Evolutionary conservation across 2,113 vertebrate species (phyloP).

Genomic region (Monopterus albus): DNA sequence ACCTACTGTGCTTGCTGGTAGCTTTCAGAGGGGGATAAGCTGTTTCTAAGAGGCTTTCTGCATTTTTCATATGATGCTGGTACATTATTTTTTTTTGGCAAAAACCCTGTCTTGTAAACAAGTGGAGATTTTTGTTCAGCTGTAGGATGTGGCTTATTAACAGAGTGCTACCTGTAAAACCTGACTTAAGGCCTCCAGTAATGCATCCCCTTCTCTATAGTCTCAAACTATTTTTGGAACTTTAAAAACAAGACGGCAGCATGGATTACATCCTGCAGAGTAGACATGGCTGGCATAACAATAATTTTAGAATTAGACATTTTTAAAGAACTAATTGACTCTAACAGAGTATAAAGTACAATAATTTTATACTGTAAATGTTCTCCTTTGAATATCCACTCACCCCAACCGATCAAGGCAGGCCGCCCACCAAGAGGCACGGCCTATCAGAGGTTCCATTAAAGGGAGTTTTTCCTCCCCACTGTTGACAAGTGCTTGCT

Average conservation of each 20-base stretch:
- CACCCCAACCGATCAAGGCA: too few species aligned
- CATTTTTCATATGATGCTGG: constrained; percentile 23
- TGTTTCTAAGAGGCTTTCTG: constrained; percentile 45
- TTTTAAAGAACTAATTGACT: too few species aligned
- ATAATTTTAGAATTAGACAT: too few species aligned
- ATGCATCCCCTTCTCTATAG: neutral
- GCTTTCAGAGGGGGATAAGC: constrained; percentile 28
- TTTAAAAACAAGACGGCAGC: neutral
- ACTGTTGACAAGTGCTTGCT: too few species aligned
- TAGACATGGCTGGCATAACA: neutral
- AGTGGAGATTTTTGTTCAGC: constrained; percentile 36
- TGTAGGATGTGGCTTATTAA: constrained; percentile 54
- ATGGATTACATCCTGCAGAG: constrained; percentile 2
- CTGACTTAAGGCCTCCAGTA: constrained; percentile 18
- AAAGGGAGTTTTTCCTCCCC: too few species aligned
- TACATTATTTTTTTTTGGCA: constrained; percentile 22
- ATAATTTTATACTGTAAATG: neutral
- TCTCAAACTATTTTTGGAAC: too few species aligned
- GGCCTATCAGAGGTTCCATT: too few species aligned
- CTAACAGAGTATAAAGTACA: neutral
- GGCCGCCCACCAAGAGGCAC: too few species aligned
- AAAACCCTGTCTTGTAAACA: constrained; percentile 45
- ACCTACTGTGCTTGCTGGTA: constrained; percentile 21
- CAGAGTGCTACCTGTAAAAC: constrained; percentile 32
- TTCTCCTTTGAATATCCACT: neutral